phyloP scores from a whole-genome alignment of 2,113 vertebrate species.

The Climacteris rufus region DNA sequence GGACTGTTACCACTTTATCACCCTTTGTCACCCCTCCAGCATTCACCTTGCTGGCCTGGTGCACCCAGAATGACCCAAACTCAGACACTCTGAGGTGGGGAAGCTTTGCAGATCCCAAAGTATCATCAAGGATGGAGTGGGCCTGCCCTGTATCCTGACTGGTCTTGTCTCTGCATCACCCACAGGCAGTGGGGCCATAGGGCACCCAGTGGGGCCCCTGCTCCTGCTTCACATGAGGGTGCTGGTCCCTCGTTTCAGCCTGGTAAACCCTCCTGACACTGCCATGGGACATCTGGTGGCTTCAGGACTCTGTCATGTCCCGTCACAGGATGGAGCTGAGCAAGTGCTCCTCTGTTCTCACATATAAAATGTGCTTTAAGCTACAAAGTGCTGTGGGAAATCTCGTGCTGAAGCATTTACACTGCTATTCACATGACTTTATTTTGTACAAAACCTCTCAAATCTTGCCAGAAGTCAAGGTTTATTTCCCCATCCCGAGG shows the following conservation, averaged over 20 bases:
- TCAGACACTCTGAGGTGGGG: background rate
- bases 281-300: background rate
- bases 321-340: background rate
- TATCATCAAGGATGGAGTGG: fast-evolving
- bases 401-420: background rate
- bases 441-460: constrained; percentile 1
- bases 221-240: fast-evolving
- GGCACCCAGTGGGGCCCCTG: fast-evolving
- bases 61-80: background rate
- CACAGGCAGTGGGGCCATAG: too few species aligned
- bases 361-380: background rate
- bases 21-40: background rate
- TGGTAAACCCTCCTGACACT: background rate
- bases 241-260: background rate
- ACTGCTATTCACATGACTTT: background rate
- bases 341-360: fast-evolving
- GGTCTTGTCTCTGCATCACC: background rate
- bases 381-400: constrained; percentile 26
- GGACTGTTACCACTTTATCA: background rate
- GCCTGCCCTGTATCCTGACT: background rate
- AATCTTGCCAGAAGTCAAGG: constrained; percentile 38
- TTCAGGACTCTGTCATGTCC: background rate
- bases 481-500: constrained; percentile 37
- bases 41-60: fast-evolving
- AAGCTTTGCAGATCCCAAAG: background rate